These are phyloP conservation scores for Eudyptes chrysolophus DNA, from an alignment of 2,113 vertebrate species.

Conservation along the genomic window DNA sequence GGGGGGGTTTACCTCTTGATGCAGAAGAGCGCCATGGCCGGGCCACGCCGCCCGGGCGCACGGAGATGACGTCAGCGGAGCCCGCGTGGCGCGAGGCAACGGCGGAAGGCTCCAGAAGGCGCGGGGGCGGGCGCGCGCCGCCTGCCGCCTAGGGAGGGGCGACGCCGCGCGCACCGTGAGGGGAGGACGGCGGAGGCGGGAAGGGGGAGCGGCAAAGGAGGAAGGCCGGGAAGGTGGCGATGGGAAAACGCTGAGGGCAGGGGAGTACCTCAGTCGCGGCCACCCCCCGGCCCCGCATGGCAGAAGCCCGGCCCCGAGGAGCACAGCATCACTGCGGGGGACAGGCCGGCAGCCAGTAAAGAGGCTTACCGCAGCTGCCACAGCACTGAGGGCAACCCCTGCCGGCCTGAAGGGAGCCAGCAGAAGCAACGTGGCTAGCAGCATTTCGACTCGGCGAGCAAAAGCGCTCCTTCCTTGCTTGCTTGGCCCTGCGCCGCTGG, in stretches of 20 bases:
- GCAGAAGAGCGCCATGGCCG: slow-evolving; percentile 45
- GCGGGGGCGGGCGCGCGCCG: neutral
- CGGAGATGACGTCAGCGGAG: neutral
- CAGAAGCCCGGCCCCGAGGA: too few species aligned
- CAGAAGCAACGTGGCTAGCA: rapidly evolving
- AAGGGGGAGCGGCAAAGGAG: neutral
- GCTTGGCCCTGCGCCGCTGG: rapidly evolving
- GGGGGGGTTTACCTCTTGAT: rapidly evolving
- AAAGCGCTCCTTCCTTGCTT: neutral
- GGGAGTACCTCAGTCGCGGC: rapidly evolving
- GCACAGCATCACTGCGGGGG: rapidly evolving
- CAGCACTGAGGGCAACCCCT: rapidly evolving
- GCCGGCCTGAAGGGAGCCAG: rapidly evolving
- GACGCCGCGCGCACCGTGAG: neutral
- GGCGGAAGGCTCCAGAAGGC: neutral
- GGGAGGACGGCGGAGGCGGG: neutral
- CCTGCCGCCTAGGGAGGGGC: neutral
- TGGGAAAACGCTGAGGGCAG: rapidly evolving
- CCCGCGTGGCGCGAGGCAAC: neutral
- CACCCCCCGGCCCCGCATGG: neutral
- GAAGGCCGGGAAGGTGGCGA: rapidly evolving
- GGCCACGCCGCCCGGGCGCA: neutral
- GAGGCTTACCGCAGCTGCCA: neutral
- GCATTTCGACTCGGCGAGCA: rapidly evolving
- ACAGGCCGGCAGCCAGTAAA: rapidly evolving